These are phyloP conservation scores for Koerneria pararmatus DNA, from an alignment of 2,888 invertebrate species.

Conservation along the genomic window DNA sequence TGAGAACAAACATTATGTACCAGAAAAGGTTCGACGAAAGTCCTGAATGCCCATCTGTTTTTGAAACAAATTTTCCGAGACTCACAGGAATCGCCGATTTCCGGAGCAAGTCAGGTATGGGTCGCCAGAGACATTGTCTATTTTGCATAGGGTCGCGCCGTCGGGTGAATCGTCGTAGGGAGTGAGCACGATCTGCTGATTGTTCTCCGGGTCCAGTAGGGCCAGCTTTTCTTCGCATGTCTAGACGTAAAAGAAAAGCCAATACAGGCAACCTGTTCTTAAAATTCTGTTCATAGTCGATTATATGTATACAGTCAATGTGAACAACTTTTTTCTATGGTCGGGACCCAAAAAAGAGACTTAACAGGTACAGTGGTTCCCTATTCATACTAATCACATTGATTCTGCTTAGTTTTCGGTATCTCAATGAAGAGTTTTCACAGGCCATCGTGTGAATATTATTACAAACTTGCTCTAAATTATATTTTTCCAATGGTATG, in stretches of 20 bases:
- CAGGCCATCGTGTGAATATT: too few relatives aligned
- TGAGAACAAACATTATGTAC: too few relatives aligned
- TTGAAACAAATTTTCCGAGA: too few relatives aligned
- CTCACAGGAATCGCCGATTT: constrained; percentile 36
- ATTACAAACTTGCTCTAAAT: too few relatives aligned
- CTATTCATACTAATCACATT: too few relatives aligned
- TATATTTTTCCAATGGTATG: too few relatives aligned
- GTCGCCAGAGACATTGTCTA: not conserved
- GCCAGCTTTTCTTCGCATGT: constrained; percentile 74
- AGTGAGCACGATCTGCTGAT: constrained; percentile 77
- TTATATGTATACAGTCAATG: not conserved
- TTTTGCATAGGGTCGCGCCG: constrained; percentile 29
- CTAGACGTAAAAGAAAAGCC: constrained; percentile 62
- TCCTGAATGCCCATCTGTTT: too few relatives aligned
- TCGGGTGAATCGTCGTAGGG: constrained; percentile 33
- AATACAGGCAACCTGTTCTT: not conserved
- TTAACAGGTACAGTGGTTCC: too few relatives aligned
- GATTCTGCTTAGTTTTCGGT: too few relatives aligned
- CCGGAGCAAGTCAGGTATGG: constrained; percentile 29
- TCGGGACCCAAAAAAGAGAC: too few relatives aligned
- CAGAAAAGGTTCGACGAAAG: too few relatives aligned
- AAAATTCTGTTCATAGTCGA: not conserved
- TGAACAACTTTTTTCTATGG: not conserved
- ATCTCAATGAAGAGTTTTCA: too few relatives aligned
- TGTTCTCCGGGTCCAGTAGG: constrained; percentile 71